Conservation (phyloP, 1,140 invertebrate genomes). For the Yoshiicerus persimilis region DNA sequence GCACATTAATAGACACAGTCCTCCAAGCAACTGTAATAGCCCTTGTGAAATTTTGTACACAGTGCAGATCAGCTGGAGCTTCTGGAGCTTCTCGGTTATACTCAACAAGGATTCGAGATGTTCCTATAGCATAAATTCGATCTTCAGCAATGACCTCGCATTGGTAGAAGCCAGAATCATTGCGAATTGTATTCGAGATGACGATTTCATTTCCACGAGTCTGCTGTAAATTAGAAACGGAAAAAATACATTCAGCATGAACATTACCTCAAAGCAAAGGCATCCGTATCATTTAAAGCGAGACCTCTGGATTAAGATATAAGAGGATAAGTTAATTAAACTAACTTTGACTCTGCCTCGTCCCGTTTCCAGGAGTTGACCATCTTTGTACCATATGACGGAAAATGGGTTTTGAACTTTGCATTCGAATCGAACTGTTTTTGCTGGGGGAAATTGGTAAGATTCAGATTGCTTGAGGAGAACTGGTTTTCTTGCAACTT, state of each 20-base stretch:
- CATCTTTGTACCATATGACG: conserved; percentile 48
- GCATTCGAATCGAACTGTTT: conserved; percentile 43
- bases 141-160: conserved; percentile 44
- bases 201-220: conserved; percentile 41
- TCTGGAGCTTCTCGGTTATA: conserved; percentile 18
- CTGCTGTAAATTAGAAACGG: neutral
- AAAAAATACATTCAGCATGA: neutral
- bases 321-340: neutral
- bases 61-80: conserved; percentile 33
- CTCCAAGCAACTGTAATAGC: conserved; percentile 38
- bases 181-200: conserved; percentile 44
- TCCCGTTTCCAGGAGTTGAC: conserved; percentile 42
- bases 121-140: conserved; percentile 40
- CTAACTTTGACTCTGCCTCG: conserved; percentile 42
- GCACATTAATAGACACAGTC: neutral
- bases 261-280: neutral
- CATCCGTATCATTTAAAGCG: neutral
- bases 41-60: neutral
- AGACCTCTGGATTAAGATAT: too few species aligned
- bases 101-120: conserved; percentile 36
- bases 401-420: conserved; percentile 28
- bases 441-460: conserved; percentile 33
- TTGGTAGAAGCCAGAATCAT: conserved; percentile 47
- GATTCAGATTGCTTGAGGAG: conserved; percentile 14
- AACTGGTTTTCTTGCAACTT: conserved; percentile 31